Conservation (phyloP, 2,113 vertebrate species). For the Raja brachyura region DNA sequence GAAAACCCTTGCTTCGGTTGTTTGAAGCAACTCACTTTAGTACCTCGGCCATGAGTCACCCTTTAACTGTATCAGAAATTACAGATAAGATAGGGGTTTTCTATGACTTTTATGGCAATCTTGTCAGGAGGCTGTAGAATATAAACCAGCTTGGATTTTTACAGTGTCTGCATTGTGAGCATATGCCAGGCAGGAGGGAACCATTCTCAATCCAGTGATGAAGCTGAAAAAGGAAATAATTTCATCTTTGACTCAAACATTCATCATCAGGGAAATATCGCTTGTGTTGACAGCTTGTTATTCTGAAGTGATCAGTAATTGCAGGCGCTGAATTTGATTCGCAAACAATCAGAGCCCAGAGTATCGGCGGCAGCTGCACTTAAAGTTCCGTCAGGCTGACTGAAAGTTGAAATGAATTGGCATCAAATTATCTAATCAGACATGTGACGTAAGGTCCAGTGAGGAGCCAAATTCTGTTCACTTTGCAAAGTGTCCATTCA, state of each 20-base stretch:
- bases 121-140: background rate
- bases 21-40: background rate
- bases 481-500: background rate
- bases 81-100: background rate
- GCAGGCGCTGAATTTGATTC: constrained; percentile 2
- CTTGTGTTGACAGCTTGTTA: constrained; percentile 36
- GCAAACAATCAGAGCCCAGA: constrained; percentile 27
- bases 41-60: background rate
- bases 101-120: constrained; percentile 10
- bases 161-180: background rate
- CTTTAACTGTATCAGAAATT: constrained; percentile 21
- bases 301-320: constrained; percentile 30
- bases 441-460: constrained; percentile 14
- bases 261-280: constrained; percentile 35
- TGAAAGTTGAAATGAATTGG: constrained; percentile 31
- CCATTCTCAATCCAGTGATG: background rate
- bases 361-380: background rate
- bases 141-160: background rate
- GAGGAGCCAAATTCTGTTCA: background rate
- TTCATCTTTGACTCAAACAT: constrained; percentile 25
- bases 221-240: constrained; percentile 17
- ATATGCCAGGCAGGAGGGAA: background rate
- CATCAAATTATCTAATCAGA: constrained; percentile 34
- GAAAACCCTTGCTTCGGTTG: background rate
- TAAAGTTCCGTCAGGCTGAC: constrained; percentile 19